Conservation (phyloP, 2,888 invertebrate genomes). For the Tortrix viridana region DNA sequence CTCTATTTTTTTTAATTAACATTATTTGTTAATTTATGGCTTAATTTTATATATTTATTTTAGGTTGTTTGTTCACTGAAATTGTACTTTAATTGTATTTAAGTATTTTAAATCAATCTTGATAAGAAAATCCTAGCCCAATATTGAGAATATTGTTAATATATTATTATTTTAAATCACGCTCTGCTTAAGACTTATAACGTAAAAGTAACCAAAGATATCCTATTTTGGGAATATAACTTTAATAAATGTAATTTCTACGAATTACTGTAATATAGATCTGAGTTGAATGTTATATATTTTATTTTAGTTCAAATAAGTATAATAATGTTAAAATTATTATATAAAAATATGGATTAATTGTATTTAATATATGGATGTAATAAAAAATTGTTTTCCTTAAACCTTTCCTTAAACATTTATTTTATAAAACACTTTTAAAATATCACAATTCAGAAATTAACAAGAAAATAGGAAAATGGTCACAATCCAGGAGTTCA, state of each 20-base stretch:
- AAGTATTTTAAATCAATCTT: too few relatives aligned
- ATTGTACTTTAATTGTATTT: too few relatives aligned
- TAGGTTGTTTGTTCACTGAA: too few relatives aligned
- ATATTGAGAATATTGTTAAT: too few relatives aligned
- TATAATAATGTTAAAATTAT: conserved; percentile 5
- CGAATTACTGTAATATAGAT: conserved; percentile 12
- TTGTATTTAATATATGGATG: conserved; percentile 29
- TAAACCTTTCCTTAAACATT: conserved; percentile 49
- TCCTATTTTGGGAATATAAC: conserved; percentile 1
- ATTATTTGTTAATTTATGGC: too few relatives aligned
- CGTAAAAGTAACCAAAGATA: conserved; percentile 11
- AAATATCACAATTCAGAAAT: conserved; percentile 55
- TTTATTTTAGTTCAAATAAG: neutral
- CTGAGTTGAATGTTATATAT: conserved; percentile 20
- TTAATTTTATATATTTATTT: too few relatives aligned
- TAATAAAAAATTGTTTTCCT: conserved; percentile 45
- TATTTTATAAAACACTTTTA: conserved; percentile 45
- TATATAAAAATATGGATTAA: neutral
- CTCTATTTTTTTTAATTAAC: too few relatives aligned
- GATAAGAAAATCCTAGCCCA: too few relatives aligned
- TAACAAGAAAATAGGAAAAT: neutral
- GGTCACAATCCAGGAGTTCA: too few relatives aligned
- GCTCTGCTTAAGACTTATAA: too few relatives aligned
- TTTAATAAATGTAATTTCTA: neutral
- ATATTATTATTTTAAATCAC: too few relatives aligned